Conservation (phyloP, 2,797 vertebrate species). For the Psittacula echo region DNA sequence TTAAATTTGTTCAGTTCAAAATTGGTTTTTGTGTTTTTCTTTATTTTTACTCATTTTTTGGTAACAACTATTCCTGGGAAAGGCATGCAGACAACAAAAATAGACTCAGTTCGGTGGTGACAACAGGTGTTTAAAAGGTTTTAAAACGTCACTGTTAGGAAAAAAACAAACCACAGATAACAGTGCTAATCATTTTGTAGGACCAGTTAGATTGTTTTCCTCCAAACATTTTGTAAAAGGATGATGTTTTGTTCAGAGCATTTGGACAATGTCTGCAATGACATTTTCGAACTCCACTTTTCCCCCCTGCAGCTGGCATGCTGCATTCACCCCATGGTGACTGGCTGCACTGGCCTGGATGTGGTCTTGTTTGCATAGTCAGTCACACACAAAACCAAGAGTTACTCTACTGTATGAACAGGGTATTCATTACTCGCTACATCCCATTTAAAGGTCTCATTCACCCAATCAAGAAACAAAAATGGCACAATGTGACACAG, state of each 20-base stretch:
- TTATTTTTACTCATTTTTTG: neutral
- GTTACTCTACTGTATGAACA: slow-evolving; percentile 7
- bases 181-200: neutral
- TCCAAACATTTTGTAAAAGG: neutral
- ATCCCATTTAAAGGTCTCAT: slow-evolving; percentile 22
- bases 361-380: slow-evolving; percentile 20
- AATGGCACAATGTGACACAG: neutral
- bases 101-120: neutral
- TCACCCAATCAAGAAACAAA: neutral
- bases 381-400: slow-evolving; percentile 2
- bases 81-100: neutral
- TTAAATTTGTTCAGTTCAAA: neutral
- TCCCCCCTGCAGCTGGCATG: neutral
- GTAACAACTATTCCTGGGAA: neutral
- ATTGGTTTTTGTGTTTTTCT: neutral
- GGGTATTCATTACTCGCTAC: slow-evolving; percentile 18
- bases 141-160: neutral
- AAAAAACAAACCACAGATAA: neutral
- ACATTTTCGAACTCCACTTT: slow-evolving; percentile 8
- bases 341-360: slow-evolving; percentile 46
- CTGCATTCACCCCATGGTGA: neutral
- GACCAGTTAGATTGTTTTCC: neutral
- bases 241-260: neutral
- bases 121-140: neutral
- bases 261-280: neutral